Percentiles rank a stretch among this genome's conserved stretches.
Evolutionary conservation across 2,113 vertebrate genomes (phyloP).

Genomic region (Puma concolor): DNA sequence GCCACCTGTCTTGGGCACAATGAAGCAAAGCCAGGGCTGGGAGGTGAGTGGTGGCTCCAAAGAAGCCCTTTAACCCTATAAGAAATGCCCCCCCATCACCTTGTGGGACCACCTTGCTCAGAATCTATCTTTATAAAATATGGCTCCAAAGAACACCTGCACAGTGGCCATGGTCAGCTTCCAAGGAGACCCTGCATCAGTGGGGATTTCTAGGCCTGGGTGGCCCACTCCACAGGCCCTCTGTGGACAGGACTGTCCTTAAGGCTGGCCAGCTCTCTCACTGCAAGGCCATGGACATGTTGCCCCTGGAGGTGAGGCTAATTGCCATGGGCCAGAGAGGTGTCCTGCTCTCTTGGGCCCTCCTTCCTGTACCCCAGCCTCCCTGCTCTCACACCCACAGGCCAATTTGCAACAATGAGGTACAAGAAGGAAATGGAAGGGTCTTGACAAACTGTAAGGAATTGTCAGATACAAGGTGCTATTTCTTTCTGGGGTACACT

Average conservation of each 20-base stretch:
- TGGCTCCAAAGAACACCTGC: neutral
- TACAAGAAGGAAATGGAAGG: neutral
- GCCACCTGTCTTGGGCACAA: neutral
- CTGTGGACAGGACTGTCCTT: neutral
- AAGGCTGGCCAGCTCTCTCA: neutral
- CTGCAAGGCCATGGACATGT: neutral
- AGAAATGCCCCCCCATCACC: neutral
- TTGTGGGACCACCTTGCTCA: neutral
- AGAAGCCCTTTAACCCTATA: neutral
- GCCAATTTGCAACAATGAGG: neutral
- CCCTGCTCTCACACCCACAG: neutral
- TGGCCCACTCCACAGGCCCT: neutral
- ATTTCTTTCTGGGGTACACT: neutral
- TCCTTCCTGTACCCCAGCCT: neutral
- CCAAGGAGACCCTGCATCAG: too few relatives aligned
- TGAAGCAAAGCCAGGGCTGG: neutral
- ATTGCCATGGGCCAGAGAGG: neutral
- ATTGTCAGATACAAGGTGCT: neutral
- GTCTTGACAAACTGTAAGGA: neutral
- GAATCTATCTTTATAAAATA: neutral
- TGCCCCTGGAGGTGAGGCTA: too few relatives aligned
- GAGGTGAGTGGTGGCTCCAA: neutral
- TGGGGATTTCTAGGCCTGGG: neutral
- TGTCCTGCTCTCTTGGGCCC: neutral
- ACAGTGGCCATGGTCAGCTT: neutral